Conservation (phyloP, 2,113 vertebrate species). For the Ochotona princeps region DNA sequence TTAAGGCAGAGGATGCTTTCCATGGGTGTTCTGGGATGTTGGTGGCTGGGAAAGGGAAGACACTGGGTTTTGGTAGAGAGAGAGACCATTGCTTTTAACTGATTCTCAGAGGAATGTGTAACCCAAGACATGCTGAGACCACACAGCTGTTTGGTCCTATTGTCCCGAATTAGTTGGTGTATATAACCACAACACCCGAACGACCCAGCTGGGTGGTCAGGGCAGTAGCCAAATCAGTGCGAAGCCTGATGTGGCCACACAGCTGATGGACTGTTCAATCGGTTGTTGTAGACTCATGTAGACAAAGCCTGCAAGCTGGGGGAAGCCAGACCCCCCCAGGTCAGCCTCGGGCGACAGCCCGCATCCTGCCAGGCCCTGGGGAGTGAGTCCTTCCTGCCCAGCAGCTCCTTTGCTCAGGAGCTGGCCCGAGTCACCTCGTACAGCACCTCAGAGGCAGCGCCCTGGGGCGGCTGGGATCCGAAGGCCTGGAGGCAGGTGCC, state of each 20-base stretch:
- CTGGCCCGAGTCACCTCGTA: conserved; percentile 77
- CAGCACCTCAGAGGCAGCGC: conserved; percentile 79
- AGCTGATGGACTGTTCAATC: conserved; percentile 79
- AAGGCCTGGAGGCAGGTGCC: conserved; percentile 80
- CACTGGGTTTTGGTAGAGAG: background rate
- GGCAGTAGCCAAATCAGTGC: conserved; percentile 58
- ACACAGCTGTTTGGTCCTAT: background rate
- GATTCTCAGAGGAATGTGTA: conserved; percentile 24
- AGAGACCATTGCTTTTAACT: conserved; percentile 22
- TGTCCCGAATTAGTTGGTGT: conserved; percentile 18
- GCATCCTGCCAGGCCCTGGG: conserved; percentile 76
- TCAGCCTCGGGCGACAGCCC: conserved; percentile 79
- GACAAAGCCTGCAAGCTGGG: conserved; percentile 80
- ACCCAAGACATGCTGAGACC: conserved; percentile 23
- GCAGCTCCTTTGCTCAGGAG: conserved; percentile 80
- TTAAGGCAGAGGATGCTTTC: conserved; percentile 39
- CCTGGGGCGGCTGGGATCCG: conserved; percentile 81
- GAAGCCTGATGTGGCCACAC: conserved; percentile 52
- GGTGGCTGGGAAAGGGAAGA: background rate
- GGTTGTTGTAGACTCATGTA: conserved; percentile 83
- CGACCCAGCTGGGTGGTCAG: background rate
- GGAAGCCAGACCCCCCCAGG: conserved; percentile 78
- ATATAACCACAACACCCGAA: background rate
- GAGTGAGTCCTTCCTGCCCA: conserved; percentile 78
- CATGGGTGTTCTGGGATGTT: background rate